A percentile compares a stretch with the other conserved stretches of the same genome.
phyloP scores from a whole-genome alignment of 2,797 vertebrate genomes.

The Ptychobarbus kaznakovi region DNA sequence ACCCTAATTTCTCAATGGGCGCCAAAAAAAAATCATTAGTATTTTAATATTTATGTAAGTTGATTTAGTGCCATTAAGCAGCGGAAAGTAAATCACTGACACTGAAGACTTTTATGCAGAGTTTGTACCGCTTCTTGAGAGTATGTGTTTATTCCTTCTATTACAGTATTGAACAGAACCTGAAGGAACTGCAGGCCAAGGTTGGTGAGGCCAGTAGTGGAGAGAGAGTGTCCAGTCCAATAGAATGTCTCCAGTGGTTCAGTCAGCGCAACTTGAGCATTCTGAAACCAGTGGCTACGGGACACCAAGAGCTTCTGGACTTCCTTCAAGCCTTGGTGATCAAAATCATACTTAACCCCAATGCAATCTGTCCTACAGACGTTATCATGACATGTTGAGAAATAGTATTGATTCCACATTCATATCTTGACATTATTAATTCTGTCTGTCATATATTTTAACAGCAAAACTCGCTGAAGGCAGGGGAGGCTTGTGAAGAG shows the following conservation, averaged over 20 bases:
- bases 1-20: no score
- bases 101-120: background rate
- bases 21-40: no score
- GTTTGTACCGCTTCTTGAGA: constrained; percentile 48
- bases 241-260: constrained; percentile 86
- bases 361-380: background rate
- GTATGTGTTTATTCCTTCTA: constrained; percentile 29
- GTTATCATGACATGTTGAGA: background rate
- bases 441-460: constrained; percentile 10
- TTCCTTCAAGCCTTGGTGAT: constrained; percentile 91
- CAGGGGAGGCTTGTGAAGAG: constrained; percentile 85
- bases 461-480: constrained; percentile 88
- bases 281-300: constrained; percentile 73
- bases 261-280: constrained; percentile 73
- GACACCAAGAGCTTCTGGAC: constrained; percentile 81
- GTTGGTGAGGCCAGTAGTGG: constrained; percentile 76
- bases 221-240: constrained; percentile 78
- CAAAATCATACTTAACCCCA: background rate
- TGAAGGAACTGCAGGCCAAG: constrained; percentile 85
- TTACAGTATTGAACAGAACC: constrained; percentile 85
- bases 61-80: background rate
- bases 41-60: background rate
- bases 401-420: background rate
- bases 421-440: background rate
- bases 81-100: background rate